Conservation (phyloP, 2,113 vertebrate genomes). For the Scomber colias region DNA sequence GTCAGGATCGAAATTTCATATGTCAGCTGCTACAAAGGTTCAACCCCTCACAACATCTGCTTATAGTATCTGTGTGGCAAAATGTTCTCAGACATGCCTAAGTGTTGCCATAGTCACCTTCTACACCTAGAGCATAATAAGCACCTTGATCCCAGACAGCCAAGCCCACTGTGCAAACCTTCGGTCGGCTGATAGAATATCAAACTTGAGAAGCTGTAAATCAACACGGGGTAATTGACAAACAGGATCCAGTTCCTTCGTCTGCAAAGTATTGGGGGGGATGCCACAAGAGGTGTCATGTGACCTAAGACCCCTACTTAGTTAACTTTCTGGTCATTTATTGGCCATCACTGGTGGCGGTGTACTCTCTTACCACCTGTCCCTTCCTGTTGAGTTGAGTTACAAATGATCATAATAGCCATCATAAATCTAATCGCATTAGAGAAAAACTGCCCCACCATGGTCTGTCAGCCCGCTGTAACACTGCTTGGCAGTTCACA, state of each 20-base stretch:
- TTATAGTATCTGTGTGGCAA: slow-evolving; percentile 44
- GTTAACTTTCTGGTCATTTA: slow-evolving; percentile 56
- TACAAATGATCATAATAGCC: slow-evolving; percentile 28
- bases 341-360: slow-evolving; percentile 38
- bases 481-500: slow-evolving; percentile 20
- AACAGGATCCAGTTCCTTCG: slow-evolving; percentile 47
- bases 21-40: slow-evolving; percentile 58
- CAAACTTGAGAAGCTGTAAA: slow-evolving; percentile 58
- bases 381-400: slow-evolving; percentile 44
- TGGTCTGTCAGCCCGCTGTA: slow-evolving; percentile 3
- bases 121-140: slow-evolving; percentile 45
- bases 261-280: slow-evolving; percentile 48
- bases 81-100: slow-evolving; percentile 44
- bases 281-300: slow-evolving; percentile 59
- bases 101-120: slow-evolving; percentile 62
- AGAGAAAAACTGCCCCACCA: slow-evolving; percentile 13
- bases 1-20: slow-evolving; percentile 34
- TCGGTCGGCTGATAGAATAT: slow-evolving; percentile 52
- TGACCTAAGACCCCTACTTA: slow-evolving; percentile 54
- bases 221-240: slow-evolving; percentile 44
- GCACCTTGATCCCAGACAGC: slow-evolving; percentile 29
- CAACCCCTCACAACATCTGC: slow-evolving; percentile 67
- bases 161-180: not conserved
- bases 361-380: slow-evolving; percentile 40
- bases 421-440: slow-evolving; percentile 53